phyloP scores from a whole-genome alignment of 2,888 invertebrate species.

The Diarsia mendica region DNA sequence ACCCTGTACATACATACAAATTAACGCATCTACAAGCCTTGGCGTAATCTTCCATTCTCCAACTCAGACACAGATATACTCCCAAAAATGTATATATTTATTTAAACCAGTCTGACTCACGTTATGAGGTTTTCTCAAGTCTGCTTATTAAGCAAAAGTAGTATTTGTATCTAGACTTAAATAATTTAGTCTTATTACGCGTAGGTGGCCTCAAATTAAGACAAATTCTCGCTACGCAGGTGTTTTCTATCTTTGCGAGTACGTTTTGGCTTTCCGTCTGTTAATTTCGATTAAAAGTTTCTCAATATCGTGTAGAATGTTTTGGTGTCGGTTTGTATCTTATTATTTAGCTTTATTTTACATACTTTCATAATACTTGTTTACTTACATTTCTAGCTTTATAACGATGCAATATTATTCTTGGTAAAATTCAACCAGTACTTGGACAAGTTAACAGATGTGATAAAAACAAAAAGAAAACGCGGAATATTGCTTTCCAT shows the following conservation, averaged over 20 bases:
- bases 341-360: slow-evolving; percentile 58
- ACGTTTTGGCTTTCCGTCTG: slow-evolving; percentile 66
- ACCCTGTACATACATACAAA: neutral
- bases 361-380: neutral
- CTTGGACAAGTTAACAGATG: too few species aligned
- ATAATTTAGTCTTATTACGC: slow-evolving; percentile 61
- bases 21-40: neutral
- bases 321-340: slow-evolving; percentile 60
- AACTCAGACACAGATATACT: neutral
- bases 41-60: neutral
- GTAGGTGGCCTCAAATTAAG: slow-evolving; percentile 50
- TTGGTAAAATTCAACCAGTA: neutral
- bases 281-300: slow-evolving; percentile 81
- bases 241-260: slow-evolving; percentile 65
- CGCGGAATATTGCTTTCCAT: neutral
- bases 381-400: neutral
- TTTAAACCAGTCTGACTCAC: slow-evolving; percentile 19
- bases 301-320: slow-evolving; percentile 68
- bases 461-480: neutral
- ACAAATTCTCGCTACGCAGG: slow-evolving; percentile 64
- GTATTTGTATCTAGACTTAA: slow-evolving; percentile 45
- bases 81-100: slow-evolving; percentile 34
- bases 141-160: slow-evolving; percentile 52
- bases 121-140: slow-evolving; percentile 38
- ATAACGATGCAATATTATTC: neutral